These are phyloP conservation scores for Pelagia noctiluca DNA, from an alignment of 30 jellyfish, hydroid and myxozoan species.

Conservation along the genomic window DNA sequence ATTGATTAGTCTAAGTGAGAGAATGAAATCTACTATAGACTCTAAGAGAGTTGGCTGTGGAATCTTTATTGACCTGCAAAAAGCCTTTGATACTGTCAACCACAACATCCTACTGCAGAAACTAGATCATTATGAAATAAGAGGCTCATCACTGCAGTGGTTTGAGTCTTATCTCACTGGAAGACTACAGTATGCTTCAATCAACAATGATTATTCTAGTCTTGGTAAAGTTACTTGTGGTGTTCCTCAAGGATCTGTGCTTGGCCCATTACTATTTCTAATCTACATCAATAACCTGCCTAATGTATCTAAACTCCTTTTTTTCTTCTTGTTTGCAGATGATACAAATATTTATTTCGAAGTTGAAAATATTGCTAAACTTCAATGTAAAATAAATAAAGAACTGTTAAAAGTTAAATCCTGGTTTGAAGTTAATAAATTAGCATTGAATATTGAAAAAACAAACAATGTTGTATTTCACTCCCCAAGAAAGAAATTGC, in stretches of 20 bases:
- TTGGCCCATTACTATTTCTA: background rate
- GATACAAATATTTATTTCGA: background rate
- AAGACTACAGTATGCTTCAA: background rate
- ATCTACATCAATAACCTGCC: background rate
- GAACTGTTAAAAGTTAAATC: background rate
- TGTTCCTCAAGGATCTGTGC: no score
- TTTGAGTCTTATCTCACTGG: background rate
- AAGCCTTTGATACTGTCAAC: conserved; percentile 15
- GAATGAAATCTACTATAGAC: background rate
- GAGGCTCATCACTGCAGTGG: background rate
- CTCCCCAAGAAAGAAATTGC: conserved; percentile 26
- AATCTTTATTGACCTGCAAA: background rate
- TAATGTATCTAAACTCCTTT: background rate
- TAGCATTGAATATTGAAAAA: background rate
- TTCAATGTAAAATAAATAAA: no score
- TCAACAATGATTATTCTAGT: no score
- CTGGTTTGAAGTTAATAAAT: background rate
- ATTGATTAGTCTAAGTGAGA: background rate
- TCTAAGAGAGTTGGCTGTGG: background rate
- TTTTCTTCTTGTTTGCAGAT: background rate
- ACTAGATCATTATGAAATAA: background rate
- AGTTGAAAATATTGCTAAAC: no score
- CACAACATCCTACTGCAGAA: background rate
- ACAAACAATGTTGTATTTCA: conserved; percentile 23
- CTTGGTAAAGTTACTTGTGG: no score